Evolutionary conservation across 2,888 invertebrate genomes (phyloP).

Genomic region (Parnassius apollo): DNA sequence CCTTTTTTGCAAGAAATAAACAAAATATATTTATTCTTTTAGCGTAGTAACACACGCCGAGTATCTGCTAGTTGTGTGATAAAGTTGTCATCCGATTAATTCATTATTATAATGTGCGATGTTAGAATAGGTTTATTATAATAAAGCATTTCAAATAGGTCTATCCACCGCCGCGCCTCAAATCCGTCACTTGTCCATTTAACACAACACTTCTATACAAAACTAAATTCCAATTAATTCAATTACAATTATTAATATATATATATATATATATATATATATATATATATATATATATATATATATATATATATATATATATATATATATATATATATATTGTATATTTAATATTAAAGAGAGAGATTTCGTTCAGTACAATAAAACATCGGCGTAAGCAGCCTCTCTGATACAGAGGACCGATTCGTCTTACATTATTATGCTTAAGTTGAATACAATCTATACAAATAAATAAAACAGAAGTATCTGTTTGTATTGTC

Average conservation of each 20-base stretch:
- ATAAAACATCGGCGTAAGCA: conserved; percentile 56
- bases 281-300: too few relatives aligned
- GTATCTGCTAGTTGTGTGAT: too few relatives aligned
- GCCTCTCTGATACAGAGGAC: conserved; percentile 75
- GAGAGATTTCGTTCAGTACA: conserved; percentile 59
- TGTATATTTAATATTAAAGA: conserved; percentile 44
- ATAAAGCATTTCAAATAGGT: conserved; percentile 75
- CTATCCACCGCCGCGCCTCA: conserved; percentile 47
- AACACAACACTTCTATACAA: conserved; percentile 56
- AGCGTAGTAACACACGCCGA: too few relatives aligned
- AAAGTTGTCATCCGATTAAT: conserved; percentile 64
- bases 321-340: too few relatives aligned
- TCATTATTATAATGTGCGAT: conserved; percentile 79
- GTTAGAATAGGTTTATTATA: conserved; percentile 79
- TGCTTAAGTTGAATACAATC: too few relatives aligned
- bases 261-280: too few relatives aligned
- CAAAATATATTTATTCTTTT: too few relatives aligned
- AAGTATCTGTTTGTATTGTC: too few relatives aligned
- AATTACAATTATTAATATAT: conserved; percentile 49
- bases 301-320: too few relatives aligned
- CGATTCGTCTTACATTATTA: conserved; percentile 55
- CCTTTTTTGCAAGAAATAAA: too few relatives aligned
- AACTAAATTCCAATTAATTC: conserved; percentile 48
- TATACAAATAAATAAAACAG: too few relatives aligned
- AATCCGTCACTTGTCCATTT: conserved; percentile 53